phyloP scores from a whole-genome alignment of 2,888 invertebrate genomes.

The Synanthedon vespiformis region DNA sequence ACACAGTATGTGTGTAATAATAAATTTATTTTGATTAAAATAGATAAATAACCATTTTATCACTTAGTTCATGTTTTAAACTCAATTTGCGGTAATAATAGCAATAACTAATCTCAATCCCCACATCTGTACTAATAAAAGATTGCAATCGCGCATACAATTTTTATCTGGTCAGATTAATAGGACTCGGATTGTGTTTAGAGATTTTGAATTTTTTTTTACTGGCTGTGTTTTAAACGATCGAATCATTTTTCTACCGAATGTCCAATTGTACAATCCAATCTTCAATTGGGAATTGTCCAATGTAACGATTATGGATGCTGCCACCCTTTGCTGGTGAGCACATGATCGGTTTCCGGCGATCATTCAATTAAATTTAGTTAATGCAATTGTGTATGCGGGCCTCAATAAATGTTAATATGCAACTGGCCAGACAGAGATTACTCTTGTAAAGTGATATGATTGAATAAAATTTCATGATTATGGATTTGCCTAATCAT shows the following conservation, averaged over 20 bases:
- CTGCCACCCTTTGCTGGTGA: conserved; percentile 30
- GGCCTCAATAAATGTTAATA: conserved; percentile 29
- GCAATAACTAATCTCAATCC: too few relatives aligned
- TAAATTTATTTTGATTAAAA: too few relatives aligned
- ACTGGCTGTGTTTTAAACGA: neutral
- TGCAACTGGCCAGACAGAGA: conserved; percentile 29
- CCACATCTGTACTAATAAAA: too few relatives aligned
- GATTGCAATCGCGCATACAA: too few relatives aligned
- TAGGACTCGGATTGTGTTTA: too few relatives aligned
- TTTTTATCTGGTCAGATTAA: too few relatives aligned
- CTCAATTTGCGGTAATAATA: too few relatives aligned
- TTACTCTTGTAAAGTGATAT: conserved; percentile 30
- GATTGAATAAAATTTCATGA: conserved; percentile 2
- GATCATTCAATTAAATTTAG: conserved; percentile 48
- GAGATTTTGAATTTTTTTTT: neutral
- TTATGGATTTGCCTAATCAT: too few relatives aligned
- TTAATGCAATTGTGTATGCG: conserved; percentile 27
- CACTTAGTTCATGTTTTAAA: too few relatives aligned
- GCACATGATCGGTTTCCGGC: conserved; percentile 41
- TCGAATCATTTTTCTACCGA: neutral
- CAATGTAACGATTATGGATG: conserved; percentile 44
- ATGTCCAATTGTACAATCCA: neutral
- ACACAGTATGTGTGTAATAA: too few relatives aligned
- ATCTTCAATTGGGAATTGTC: conserved; percentile 6
- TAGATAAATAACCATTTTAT: too few relatives aligned